Conservation (phyloP, 2,888 invertebrate genomes). For the Vandiemenella viatica region DNA sequence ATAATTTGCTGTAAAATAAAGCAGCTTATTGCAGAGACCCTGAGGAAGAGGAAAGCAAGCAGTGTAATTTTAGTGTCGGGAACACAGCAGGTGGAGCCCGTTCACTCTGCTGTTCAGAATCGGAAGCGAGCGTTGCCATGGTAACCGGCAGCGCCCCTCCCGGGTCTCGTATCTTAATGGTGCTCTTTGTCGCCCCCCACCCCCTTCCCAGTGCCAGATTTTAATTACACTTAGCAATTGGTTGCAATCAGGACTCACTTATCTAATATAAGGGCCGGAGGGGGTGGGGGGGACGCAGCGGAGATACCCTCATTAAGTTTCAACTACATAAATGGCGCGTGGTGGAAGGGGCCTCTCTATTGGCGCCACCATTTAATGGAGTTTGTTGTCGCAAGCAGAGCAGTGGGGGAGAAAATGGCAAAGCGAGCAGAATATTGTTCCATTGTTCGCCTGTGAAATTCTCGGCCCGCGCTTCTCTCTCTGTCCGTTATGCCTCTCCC, state of each 20-base stretch:
- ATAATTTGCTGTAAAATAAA: too few species aligned
- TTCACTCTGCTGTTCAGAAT: too few species aligned
- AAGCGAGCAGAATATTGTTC: background rate
- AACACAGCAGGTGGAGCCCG: too few species aligned
- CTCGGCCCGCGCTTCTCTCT: too few species aligned
- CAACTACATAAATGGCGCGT: constrained; percentile 9
- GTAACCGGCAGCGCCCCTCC: too few species aligned
- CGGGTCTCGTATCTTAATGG: too few species aligned
- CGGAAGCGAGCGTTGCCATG: too few species aligned
- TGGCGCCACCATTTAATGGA: background rate
- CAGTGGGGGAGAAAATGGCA: constrained; percentile 5
- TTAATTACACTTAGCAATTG: constrained; percentile 16
- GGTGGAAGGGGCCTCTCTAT: constrained; percentile 4
- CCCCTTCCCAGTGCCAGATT: constrained; percentile 15
- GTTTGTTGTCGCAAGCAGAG: background rate
- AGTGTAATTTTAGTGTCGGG: too few species aligned
- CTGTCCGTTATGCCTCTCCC: too few species aligned
- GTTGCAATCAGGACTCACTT: constrained; percentile 15
- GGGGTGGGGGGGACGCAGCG: too few species aligned
- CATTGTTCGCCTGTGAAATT: background rate
- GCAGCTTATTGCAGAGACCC: too few species aligned
- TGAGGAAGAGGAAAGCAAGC: too few species aligned
- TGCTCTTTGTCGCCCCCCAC: constrained; percentile 14
- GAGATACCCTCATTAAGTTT: constrained; percentile 10
- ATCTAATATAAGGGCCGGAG: constrained; percentile 10